Conservation (phyloP, 1,140 invertebrate species). For the Drosophila bifasciata region DNA sequence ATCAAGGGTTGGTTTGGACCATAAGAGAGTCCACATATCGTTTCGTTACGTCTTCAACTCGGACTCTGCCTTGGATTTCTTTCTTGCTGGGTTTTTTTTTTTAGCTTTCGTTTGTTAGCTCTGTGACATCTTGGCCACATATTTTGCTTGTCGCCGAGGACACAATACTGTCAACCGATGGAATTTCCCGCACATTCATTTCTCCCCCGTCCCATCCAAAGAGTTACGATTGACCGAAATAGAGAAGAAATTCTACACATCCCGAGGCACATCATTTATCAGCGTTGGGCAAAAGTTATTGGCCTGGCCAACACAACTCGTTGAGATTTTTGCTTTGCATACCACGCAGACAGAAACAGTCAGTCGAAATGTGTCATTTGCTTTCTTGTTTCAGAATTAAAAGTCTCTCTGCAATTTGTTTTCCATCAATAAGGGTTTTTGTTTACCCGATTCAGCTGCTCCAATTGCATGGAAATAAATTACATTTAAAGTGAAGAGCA, state of each 20-base stretch:
- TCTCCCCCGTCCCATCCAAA: slow-evolving; percentile 33
- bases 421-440: slow-evolving; percentile 57
- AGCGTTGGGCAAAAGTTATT: slow-evolving; percentile 69
- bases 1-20: slow-evolving; percentile 22
- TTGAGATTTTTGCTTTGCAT: slow-evolving; percentile 76
- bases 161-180: slow-evolving; percentile 77
- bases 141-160: slow-evolving; percentile 80
- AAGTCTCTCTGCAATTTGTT: slow-evolving; percentile 62
- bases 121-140: slow-evolving; percentile 79
- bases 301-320: slow-evolving; percentile 55
- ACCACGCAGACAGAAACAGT: slow-evolving; percentile 37
- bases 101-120: slow-evolving; percentile 19
- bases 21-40: slow-evolving; percentile 57
- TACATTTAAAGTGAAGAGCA: background rate
- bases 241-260: slow-evolving; percentile 69
- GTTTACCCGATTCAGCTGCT: slow-evolving; percentile 6
- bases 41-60: slow-evolving; percentile 20
- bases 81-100: slow-evolving; percentile 1
- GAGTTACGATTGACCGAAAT: slow-evolving; percentile 74
- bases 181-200: slow-evolving; percentile 83
- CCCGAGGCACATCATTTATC: slow-evolving; percentile 71
- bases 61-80: slow-evolving; percentile 10
- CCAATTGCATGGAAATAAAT: slow-evolving; percentile 26
- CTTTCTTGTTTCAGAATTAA: slow-evolving; percentile 46
- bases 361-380: slow-evolving; percentile 58